Base-by-base conservation (phyloP, 1,140 invertebrate species). In the Steinernema feltiae region DNA sequence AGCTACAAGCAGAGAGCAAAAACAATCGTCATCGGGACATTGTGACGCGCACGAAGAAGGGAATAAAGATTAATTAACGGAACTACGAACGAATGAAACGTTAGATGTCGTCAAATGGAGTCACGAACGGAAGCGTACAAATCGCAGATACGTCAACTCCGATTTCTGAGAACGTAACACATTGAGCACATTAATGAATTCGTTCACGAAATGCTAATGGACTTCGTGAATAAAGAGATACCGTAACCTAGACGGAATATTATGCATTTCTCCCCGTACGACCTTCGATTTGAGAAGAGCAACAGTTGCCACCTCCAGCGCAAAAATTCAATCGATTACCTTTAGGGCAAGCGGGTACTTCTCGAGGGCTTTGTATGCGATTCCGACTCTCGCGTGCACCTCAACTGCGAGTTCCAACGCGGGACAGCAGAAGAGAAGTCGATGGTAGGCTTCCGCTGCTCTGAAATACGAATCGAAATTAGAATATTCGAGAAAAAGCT, bases 341-440 rank as follows among this genome's bases (percentile, higher is more conserved):
- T 94, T 94, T 74, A 93, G 89, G 53, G 93, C 91, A 53, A 91
- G 90, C 78, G 92, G 91, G 89, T 92, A 94, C 86, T 95, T 92
- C 84, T 91, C 90, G 72, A 92, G 90, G 81, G 93, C 91, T 90
- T 97, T 96, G 89, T 92, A 93, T 90, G 95, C 95, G 86, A 96
- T 91, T 85, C 93, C 94, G 80, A 97, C 90, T 71, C 94, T 91
- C 76, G 95, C 89, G 88, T 97, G 93, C 83, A 94, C 92, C 90
- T 97, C 94, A 88, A 93, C 94, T 81, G 93, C 91, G 74, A 93
- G 89, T 79, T 89, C 89, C 88, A 96, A 96, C 78, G 91, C 90
- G 77, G 94, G 93, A 81, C 94, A 92, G 82, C 92, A 90, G 89
- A 97, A 97, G 84, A 97, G 88, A 71, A 95, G 90, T 89, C 94